Base-by-base conservation (phyloP, 2,888 invertebrate genomes). In the Drepana falcataria region DNA sequence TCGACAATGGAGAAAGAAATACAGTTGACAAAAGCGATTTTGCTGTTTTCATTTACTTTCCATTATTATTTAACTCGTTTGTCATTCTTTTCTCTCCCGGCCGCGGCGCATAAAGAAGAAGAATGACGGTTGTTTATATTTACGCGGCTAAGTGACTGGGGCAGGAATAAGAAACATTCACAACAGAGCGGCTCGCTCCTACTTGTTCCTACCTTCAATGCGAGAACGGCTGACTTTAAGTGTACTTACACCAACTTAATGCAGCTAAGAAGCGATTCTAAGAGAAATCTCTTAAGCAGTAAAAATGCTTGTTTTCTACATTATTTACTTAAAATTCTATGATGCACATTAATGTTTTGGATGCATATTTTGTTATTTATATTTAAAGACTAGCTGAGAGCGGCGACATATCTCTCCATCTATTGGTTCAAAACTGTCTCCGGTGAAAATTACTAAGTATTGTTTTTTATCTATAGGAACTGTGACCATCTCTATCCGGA, bases 11-110 rank as follows among this genome's bases (percentile, higher is more conserved):
- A 71, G 71, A 73, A 77, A 79, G 75, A 77, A 79, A 75, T 83
- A 74, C 83, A 80, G 80, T 81, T 82, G 83, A 85, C 83, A 85
- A 87, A 87, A 82, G 83, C 80, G 85, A 87, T 85, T 87, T 85
- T 81, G 75, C 84, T 82, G 85, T 87, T 85, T 86, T 87, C 85
- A 87, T 87, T 87, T 87, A 87, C 87, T 86, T 85, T 85, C 85
- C 84, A 87, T 87, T 87, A 86, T 85, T 87, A 83, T 81, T 84
- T 83, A 85, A 83, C 86, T 85, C 86, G 83, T 87, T 87, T 86
- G 85, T 87, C 86, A 87, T 86, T 87, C 85, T 84, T 85, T 85
- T 85, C 81, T 81, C 81, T 78, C n/a, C 76, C 75, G 75, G 66
- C 64, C 75, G 80, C 71, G 75, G 79, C 78, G 81, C 79, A 80